These are phyloP conservation scores for Acrobasis repandana DNA, from an alignment of 2,888 invertebrate genomes.

Conservation along the genomic window DNA sequence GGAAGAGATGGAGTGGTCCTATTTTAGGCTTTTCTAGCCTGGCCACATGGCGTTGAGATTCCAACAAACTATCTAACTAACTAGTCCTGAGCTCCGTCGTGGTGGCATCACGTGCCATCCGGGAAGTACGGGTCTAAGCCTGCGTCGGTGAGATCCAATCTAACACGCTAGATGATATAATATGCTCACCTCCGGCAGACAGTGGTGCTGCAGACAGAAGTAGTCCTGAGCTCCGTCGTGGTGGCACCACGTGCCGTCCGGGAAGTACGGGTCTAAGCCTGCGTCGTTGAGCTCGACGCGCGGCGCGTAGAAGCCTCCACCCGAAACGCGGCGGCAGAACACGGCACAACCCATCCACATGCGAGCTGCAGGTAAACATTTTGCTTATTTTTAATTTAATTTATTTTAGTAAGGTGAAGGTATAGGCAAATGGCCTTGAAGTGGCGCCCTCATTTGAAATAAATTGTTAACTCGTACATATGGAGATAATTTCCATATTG, in stretches of 20 bases:
- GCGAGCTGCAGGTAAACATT: constrained; percentile 67
- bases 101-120: neutral
- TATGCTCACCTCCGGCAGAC: constrained; percentile 85
- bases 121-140: too few relatives aligned
- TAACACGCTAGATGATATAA: neutral
- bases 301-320: constrained; percentile 88
- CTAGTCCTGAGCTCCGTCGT: neutral
- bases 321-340: constrained; percentile 86
- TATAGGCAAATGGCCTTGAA: too few relatives aligned
- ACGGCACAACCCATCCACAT: constrained; percentile 92
- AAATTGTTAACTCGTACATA: too few relatives aligned
- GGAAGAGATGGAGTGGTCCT: too few relatives aligned
- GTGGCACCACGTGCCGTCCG: constrained; percentile 92
- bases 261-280: constrained; percentile 88
- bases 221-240: constrained; percentile 84
- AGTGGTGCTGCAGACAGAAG: constrained; percentile 89
- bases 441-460: too few relatives aligned
- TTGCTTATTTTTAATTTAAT: too few relatives aligned
- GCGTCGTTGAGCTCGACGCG: constrained; percentile 89
- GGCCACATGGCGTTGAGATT: too few relatives aligned
- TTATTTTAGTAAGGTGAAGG: too few relatives aligned
- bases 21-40: too few relatives aligned
- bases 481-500: too few relatives aligned
- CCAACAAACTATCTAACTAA: too few relatives aligned
- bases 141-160: too few relatives aligned